Evolutionary conservation across 23 tunicate genomes (phyloP), one percentile per base, ranked within the genome.

Genomic region (Clavelina lepadiformis): DNA sequence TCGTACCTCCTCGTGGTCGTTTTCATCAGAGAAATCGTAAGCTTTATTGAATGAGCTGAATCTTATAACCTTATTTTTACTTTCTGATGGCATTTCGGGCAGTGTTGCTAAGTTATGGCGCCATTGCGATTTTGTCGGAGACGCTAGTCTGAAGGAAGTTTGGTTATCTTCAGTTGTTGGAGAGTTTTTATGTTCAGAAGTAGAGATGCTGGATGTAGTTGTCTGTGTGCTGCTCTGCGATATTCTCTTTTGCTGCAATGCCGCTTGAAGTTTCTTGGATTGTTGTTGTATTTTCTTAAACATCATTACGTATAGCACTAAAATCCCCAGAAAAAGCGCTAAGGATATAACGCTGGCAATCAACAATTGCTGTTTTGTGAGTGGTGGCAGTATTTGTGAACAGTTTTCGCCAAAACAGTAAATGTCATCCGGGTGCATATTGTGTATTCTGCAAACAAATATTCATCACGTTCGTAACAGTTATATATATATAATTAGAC

Each of bases 301-400:
- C 35, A 80, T 62, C 25, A 63, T 56, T 1, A 45, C 27, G 75
- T 80, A 80, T 13, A 80, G 65, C 1, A 26, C 27, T n/a, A 61
- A 33, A 1, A 72, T 80, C 41, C 71, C 35, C 1, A 47, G 36
- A 38, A 80, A 71, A 23, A 60, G 25, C 1, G 54, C 23, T 3
- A 49, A 41, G 46, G 68, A 71, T 41, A 52, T 20, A 5, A 53
- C n/a, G 25, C 75, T 53, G 13, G 72, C 58, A 11, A 70, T 8
- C n/a, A 71, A 63, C 33, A 80, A 49, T 56, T 71, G 72, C 30
- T 29, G 76, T 34, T 71, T 71, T 28, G 61, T 71, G n/a, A 80
- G 78, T 8, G 87, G 87, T 18, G 87, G 87, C 2, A 80, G 68
- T 8, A 71, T 80, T 62, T 80, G 87, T 11, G 87, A 80, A 73